These are phyloP conservation scores for Napeogenes inachia DNA, from an alignment of 2,888 invertebrate genomes.

Conservation along the genomic window DNA sequence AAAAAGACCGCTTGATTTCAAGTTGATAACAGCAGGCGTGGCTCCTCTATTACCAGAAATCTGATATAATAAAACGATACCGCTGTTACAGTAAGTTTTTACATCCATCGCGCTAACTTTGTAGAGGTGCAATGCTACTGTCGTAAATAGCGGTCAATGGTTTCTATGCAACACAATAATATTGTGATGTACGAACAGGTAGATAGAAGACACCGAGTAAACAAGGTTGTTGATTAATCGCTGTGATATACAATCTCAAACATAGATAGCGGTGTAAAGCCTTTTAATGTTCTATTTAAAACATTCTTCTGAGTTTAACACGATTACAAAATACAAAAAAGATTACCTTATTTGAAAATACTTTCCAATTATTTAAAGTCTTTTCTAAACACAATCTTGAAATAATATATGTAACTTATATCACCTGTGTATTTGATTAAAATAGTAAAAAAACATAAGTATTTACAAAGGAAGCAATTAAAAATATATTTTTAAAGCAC, in stretches of 20 bases:
- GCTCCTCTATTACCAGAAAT: conserved; percentile 22
- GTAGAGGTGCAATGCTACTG: background rate
- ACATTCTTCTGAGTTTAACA: conserved; percentile 11
- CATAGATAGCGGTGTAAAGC: conserved; percentile 43
- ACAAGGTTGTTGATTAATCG: conserved; percentile 63
- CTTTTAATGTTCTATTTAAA: conserved; percentile 49
- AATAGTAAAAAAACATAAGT: background rate
- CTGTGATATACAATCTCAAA: conserved; percentile 50
- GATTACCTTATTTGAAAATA: too few species aligned
- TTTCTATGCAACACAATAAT: conserved; percentile 6
- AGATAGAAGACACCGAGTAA: conserved; percentile 55
- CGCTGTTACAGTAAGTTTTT: background rate
- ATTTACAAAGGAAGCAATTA: conserved; percentile 12
- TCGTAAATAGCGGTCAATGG: conserved; percentile 23
- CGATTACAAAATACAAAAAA: background rate
- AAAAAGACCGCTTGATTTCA: conserved; percentile 63
- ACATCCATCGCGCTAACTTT: conserved; percentile 14
- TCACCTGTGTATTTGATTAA: too few species aligned
- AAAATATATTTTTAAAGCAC: conserved; percentile 18
- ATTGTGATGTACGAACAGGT: background rate
- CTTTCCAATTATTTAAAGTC: too few species aligned
- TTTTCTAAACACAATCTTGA: too few species aligned
- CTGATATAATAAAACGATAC: conserved; percentile 15
- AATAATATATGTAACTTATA: too few species aligned
- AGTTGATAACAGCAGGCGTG: conserved; percentile 60